Percentiles rank a stretch among this genome's conserved stretches.
phyloP scores from a whole-genome alignment of 2,113 vertebrate genomes.

The Aix galericulata region DNA sequence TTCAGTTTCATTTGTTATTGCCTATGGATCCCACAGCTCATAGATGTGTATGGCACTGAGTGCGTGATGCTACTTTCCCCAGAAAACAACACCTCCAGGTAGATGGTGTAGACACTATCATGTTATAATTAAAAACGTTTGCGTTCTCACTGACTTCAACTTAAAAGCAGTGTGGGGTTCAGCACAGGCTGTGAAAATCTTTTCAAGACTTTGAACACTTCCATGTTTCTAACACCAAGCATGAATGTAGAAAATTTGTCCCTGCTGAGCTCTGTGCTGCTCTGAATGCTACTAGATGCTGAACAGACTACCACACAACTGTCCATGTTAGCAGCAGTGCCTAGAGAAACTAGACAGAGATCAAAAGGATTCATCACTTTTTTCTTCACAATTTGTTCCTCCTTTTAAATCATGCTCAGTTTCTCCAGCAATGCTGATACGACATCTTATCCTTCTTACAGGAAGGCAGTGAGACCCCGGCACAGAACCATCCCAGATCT shows the following conservation, averaged over 20 bases:
- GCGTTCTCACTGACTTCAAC: background rate
- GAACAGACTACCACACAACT: background rate
- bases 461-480: background rate
- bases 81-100: background rate
- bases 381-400: background rate
- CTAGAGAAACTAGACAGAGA: background rate
- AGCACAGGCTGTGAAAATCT: background rate
- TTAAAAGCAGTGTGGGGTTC: background rate
- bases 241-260: background rate
- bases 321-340: background rate
- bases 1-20: background rate
- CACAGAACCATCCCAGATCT: background rate
- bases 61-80: background rate
- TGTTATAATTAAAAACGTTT: background rate
- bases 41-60: background rate
- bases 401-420: background rate
- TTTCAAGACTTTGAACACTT: background rate
- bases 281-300: background rate
- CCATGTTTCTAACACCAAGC: background rate
- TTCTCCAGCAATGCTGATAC: background rate
- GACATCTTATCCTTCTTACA: background rate
- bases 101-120: rapidly evolving
- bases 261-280: background rate
- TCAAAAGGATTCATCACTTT: background rate
- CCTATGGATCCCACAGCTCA: background rate